A percentile compares a stretch with the other conserved stretches of the same genome.
Evolutionary conservation across 2,797 vertebrate species (phyloP).

Genomic region (Anisognathus igniventris): DNA sequence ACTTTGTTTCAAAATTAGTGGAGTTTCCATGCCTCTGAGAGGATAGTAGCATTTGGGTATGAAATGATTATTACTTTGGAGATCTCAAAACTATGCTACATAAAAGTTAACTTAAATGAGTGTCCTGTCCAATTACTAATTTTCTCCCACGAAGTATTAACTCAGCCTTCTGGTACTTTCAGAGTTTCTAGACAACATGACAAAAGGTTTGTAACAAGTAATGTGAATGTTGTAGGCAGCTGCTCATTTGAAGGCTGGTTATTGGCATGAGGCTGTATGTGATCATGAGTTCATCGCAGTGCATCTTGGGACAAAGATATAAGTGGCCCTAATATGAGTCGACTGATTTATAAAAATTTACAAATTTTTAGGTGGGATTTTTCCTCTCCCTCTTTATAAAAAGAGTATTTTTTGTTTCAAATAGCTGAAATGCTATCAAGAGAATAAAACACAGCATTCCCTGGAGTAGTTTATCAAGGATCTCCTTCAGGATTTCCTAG

Average conservation of each 20-base stretch:
- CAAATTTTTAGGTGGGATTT: background rate
- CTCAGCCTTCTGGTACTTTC: background rate
- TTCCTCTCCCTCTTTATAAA: background rate
- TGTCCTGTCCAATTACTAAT: background rate
- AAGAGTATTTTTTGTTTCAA: background rate
- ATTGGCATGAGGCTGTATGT: background rate
- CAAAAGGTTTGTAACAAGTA: background rate
- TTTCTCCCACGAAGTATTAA: background rate
- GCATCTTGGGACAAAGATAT: background rate
- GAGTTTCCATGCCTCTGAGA: background rate
- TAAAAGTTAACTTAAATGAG: background rate
- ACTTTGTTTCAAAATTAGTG: background rate
- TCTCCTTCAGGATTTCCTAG: background rate
- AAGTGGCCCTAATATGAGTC: background rate
- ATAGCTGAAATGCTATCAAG: background rate
- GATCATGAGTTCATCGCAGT: background rate
- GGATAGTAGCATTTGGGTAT: background rate
- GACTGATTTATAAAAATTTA: background rate
- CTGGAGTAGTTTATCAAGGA: background rate
- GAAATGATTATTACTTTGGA: background rate
- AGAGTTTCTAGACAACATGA: background rate
- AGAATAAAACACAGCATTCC: background rate
- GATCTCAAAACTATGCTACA: background rate
- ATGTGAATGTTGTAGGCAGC: background rate
- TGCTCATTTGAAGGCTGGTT: background rate